These are phyloP conservation scores for Myathropa florea DNA, from an alignment of 2,888 invertebrate genomes.

Conservation along the genomic window DNA sequence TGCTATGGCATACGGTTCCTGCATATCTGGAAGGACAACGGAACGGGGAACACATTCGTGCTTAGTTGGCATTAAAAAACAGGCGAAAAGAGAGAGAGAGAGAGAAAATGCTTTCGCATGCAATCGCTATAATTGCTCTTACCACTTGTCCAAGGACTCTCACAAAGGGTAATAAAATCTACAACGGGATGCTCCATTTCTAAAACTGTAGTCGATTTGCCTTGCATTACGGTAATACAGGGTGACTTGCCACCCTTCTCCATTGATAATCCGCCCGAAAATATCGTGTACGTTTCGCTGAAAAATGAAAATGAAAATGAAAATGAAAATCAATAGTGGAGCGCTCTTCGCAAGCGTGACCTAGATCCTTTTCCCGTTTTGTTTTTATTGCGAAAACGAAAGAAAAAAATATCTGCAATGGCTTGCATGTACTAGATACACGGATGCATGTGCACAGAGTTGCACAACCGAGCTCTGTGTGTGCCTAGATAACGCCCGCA, in stretches of 20 bases:
- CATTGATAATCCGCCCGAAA: conserved; percentile 96
- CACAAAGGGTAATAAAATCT: conserved; percentile 97
- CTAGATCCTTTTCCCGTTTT: conserved; percentile 2
- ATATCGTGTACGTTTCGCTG: conserved; percentile 97
- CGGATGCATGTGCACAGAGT: not conserved
- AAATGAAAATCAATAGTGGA: conserved; percentile 42
- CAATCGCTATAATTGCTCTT: conserved; percentile 70
- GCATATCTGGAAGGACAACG: conserved; percentile 87
- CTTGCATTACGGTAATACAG: conserved; percentile 97
- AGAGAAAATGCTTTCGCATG: not conserved
- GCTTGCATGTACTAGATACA: not conserved
- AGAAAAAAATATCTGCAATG: not conserved
- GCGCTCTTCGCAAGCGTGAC: conserved; percentile 11
- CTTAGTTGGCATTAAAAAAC: conserved; percentile 18
- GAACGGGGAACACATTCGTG: not conserved
- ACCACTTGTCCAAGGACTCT: conserved; percentile 97
- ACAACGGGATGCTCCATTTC: conserved; percentile 99
- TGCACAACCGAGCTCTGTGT: not conserved
- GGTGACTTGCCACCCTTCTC: conserved; percentile 95
- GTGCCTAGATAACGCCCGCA: not conserved
- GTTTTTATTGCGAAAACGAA: not conserved
- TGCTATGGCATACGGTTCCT: conserved; percentile 98
- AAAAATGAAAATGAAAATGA: conserved; percentile 67
- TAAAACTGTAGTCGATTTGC: conserved; percentile 97
- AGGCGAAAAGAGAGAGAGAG: too few species aligned